Base-by-base conservation (phyloP, 2,888 invertebrate genomes). In the Lycophotia porphyrea region DNA sequence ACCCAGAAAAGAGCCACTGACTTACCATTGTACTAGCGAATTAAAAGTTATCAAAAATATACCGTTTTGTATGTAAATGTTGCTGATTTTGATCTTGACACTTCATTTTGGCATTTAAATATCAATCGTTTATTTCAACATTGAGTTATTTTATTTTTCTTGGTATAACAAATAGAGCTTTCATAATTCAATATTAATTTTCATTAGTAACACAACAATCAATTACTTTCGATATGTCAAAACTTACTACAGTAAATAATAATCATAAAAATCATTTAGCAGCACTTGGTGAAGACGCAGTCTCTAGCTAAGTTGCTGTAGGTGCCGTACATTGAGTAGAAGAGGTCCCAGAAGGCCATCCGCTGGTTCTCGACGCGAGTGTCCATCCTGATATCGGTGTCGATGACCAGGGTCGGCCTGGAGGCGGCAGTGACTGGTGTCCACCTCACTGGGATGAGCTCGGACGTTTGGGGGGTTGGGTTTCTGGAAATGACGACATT, bases 271-370 rank as follows among this genome's bases (percentile, higher is more conserved):
- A 44, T 36, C 13, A 36, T n/a, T 78, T 72, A 84, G 58, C 85
- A 84, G 31, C 81, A 88, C 2, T 77, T 60, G 5, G 87, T 77
- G 18, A 85, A 80, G 36, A 80, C 81, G 76, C 95, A 94, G 15
- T 91, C 87, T 65, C 93, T 84, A 18, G 87, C 82, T 42, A 94
- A 88, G 72, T 91, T 93, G 74, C 92, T 93, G 65, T 92, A 90
- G 78, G 87, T 91, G 11, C 93, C 95, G 58, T 95, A 96, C 36
- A 91, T 84, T 15, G 90, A 88, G 75, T 95, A 94, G 81, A 96
- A 96, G 3, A 96, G 91, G 71, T 96, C 95, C 96, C 96, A 96
- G 82, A 95, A 96, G 0, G 95, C 93, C 93, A 95, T 94, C 34
- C 95, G 91, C 13, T 94, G 91, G 68, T 93, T 92, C 68, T 91